Base-by-base conservation (phyloP, 2,888 invertebrate species). In the Galerucella calmariensis region DNA sequence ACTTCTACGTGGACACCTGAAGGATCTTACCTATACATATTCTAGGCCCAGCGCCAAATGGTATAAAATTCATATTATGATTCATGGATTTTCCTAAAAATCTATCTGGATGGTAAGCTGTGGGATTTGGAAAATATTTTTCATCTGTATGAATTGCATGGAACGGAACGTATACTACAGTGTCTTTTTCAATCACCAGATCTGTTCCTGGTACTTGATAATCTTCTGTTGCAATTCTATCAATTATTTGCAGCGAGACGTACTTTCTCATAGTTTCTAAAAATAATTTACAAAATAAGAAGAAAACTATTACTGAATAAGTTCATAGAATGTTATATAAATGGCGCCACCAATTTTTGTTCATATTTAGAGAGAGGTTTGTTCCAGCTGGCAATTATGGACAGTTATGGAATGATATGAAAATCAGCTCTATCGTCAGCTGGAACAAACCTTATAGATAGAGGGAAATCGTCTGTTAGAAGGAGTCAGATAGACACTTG, bases 11-110 rank as follows among this genome's bases (percentile, higher is more conserved):
- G 27, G 27, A 4, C 27, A 27, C 20, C 20, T 20, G 20, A 27
- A 27, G 4, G 27, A 27, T 27, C 0, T 74, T 80, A 85, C 86
- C 86, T 51, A 86, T 84, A 77, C 87, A 87, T 58, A 80, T 81
- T 72, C 84, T 81, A 2, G 86, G 86, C 14, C 86, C 86, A 67
- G 83, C 84, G 10, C 86, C 86, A 75, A 86, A 86, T 0, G 86
- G 85, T 67, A 85, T 67, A 69, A 80, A 85, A 41, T 41, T 41
- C 35, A 1, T 41, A 8, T 41, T 41, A 41, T 9, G 8, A 24
- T 74, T 72, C 44, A 77, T 76, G 20, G 73, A 76, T 35, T 74
- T 71, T 59, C 79, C 78, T 46, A 74, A 68, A 73, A 82, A 82
- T 53, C 81, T 65, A 41, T 82, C 81, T 10, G 82, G 82, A 69